Percentiles rank a stretch among this genome's conserved stretches.
Conservation (phyloP, 1,140 invertebrate genomes). For the Cardiocondyla obscurior region DNA sequence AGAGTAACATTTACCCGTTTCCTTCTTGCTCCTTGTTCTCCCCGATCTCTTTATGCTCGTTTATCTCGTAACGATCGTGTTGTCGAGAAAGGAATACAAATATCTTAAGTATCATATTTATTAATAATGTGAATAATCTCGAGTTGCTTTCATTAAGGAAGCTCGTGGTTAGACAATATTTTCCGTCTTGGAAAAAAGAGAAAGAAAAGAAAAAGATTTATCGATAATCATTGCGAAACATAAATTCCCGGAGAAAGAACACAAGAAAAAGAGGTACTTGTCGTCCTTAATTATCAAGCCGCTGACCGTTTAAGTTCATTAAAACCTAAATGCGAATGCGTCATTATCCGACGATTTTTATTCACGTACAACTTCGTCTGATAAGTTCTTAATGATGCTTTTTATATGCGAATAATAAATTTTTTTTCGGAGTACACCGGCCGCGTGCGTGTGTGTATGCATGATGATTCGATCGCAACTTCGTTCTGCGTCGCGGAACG, state of each 20-base stretch:
- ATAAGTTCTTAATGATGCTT: slow-evolving; percentile 42
- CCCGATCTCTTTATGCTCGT: slow-evolving; percentile 55
- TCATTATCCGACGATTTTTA: slow-evolving; percentile 18
- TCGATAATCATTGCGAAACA: neutral
- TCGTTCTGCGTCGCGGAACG: slow-evolving; percentile 18
- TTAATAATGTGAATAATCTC: neutral
- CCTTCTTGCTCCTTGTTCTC: neutral
- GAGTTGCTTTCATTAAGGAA: neutral
- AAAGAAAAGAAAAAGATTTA: neutral
- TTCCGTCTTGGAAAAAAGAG: neutral
- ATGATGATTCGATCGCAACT: slow-evolving; percentile 46
- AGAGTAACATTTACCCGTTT: slow-evolving; percentile 34
- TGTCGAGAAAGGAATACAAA: slow-evolving; percentile 48
- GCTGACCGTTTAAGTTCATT: neutral
- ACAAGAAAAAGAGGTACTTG: neutral
- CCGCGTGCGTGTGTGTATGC: slow-evolving; percentile 1
- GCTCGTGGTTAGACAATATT: neutral
- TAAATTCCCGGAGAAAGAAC: neutral
- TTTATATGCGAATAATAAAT: slow-evolving; percentile 47
- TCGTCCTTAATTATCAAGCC: neutral
- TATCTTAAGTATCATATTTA: slow-evolving; percentile 2
- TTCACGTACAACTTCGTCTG: neutral
- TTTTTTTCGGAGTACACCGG: slow-evolving; percentile 35
- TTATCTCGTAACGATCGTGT: slow-evolving; percentile 57
- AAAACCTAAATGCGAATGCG: neutral